Conservation (phyloP, 2,797 vertebrate species). For the Sciaenops ocellatus region DNA sequence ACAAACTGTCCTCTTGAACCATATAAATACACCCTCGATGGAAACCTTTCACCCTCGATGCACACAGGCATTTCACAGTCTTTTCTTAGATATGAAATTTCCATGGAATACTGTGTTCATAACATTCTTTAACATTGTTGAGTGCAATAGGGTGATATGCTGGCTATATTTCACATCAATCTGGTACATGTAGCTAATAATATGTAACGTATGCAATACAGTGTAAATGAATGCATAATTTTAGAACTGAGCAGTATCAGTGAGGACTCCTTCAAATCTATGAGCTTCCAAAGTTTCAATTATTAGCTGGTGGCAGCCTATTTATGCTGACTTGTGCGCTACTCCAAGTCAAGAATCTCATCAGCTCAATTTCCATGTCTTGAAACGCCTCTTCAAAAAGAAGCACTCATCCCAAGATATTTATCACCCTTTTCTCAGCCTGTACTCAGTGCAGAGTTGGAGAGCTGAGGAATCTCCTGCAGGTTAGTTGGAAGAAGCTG, state of each 20-base stretch:
- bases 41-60: constrained; percentile 42
- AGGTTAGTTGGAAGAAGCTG: constrained; percentile 60
- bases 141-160: background rate
- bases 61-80: constrained; percentile 33
- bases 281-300: constrained; percentile 53
- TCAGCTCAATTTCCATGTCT: constrained; percentile 62
- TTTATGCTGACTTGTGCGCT: constrained; percentile 67
- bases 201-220: constrained; percentile 1
- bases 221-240: constrained; percentile 24
- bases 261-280: background rate
- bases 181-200: background rate
- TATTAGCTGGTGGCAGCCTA: constrained; percentile 40
- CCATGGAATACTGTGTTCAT: constrained; percentile 30
- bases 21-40: constrained; percentile 46
- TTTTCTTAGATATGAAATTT: constrained; percentile 46
- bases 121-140: constrained; percentile 28
- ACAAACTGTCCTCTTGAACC: constrained; percentile 36
- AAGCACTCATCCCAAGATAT: constrained; percentile 65
- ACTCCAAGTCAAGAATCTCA: constrained; percentile 53
- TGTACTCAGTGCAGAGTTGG: constrained; percentile 27
- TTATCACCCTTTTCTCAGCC: constrained; percentile 57
- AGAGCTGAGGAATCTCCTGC: constrained; percentile 57
- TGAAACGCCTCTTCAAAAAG: constrained; percentile 63
- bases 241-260: constrained; percentile 8
- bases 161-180: constrained; percentile 4